These are phyloP conservation scores for Morpho helenor DNA, from an alignment of 2,888 invertebrate species.

Conservation along the genomic window DNA sequence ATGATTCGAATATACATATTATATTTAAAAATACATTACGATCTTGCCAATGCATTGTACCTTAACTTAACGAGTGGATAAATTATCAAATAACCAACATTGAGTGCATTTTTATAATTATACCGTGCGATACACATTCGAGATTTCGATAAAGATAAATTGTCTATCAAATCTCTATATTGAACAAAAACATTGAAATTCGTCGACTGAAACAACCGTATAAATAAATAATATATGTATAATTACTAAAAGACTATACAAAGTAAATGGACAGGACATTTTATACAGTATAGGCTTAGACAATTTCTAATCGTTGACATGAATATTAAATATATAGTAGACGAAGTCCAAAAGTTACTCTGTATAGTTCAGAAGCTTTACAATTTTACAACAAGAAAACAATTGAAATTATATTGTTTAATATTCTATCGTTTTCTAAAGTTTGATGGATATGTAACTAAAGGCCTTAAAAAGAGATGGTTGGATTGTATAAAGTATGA, in stretches of 20 bases:
- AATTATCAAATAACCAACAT: conserved; percentile 35
- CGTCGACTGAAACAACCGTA: conserved; percentile 33
- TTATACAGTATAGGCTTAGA: conserved; percentile 53
- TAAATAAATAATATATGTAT: conserved; percentile 63
- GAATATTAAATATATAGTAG: too few relatives aligned
- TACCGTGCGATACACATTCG: conserved; percentile 31
- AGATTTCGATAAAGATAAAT: conserved; percentile 12
- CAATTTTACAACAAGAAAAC: too few relatives aligned
- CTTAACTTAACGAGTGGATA: conserved; percentile 39
- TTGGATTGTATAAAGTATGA: too few relatives aligned
- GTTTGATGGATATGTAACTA: too few relatives aligned
- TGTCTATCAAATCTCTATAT: conserved; percentile 29
- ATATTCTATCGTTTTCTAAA: too few relatives aligned
- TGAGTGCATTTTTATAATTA: conserved; percentile 45
- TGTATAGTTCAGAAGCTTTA: too few relatives aligned
- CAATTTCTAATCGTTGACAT: conserved; percentile 61
- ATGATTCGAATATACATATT: conserved; percentile 28
- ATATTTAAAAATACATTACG: conserved; percentile 24
- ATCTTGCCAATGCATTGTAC: conserved; percentile 17
- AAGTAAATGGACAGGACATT: conserved; percentile 40
- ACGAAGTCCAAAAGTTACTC: too few relatives aligned
- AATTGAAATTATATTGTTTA: too few relatives aligned
- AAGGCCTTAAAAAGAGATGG: too few relatives aligned
- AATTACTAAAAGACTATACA: conserved; percentile 63
- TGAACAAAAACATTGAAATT: not conserved